Conservation (phyloP, 2,888 invertebrate species). For the Unio pictorum region DNA sequence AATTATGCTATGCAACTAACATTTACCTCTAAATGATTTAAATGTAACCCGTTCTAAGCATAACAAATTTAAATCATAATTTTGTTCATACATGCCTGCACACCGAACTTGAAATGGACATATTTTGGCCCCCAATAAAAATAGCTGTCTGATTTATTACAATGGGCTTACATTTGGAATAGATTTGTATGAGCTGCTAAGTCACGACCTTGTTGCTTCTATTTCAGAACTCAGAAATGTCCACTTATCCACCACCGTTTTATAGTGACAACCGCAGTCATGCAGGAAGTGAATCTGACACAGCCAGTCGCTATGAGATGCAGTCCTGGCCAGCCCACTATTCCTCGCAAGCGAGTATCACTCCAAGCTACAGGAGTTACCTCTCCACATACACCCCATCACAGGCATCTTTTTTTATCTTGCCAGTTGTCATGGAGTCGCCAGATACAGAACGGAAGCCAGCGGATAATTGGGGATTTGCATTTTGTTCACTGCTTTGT, state of each 20-base stretch:
- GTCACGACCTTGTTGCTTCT: too few species aligned
- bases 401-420: slow-evolving; percentile 56
- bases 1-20: too few species aligned
- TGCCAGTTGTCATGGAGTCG: slow-evolving; percentile 59
- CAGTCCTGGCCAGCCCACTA: slow-evolving; percentile 49
- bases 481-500: slow-evolving; percentile 55
- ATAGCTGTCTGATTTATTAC: too few species aligned
- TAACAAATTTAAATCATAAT: too few species aligned
- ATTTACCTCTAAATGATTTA: too few species aligned
- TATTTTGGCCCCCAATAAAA: too few species aligned
- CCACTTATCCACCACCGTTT: slow-evolving; percentile 9
- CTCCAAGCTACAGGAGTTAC: slow-evolving; percentile 51
- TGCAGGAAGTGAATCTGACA: too few species aligned
- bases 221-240: slow-evolving; percentile 9
- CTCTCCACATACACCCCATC: slow-evolving; percentile 59
- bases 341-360: slow-evolving; percentile 58
- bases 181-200: too few species aligned
- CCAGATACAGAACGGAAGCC: slow-evolving; percentile 54
- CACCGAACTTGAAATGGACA: too few species aligned
- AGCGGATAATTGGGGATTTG: slow-evolving; percentile 58
- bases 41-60: too few species aligned
- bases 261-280: slow-evolving; percentile 33
- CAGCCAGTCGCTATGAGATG: slow-evolving; percentile 31
- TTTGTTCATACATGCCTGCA: too few species aligned
- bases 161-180: too few species aligned